Percentiles rank a stretch among this genome's conserved stretches.
Conservation (phyloP, 1,140 invertebrate species). For the Pseudomyrmex dendroicus region DNA sequence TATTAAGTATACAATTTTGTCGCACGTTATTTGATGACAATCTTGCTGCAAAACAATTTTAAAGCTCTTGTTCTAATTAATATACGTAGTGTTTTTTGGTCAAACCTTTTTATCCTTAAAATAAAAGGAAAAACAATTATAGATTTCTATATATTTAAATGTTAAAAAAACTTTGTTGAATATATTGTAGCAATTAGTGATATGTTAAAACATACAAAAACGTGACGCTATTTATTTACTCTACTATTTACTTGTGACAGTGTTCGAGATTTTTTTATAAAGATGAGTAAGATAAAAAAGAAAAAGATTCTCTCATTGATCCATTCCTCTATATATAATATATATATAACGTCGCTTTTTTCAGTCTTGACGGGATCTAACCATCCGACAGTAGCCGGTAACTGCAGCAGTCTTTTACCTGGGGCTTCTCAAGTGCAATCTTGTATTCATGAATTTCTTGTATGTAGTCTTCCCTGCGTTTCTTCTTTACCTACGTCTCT, state of each 20-base stretch:
- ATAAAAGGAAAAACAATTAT: neutral
- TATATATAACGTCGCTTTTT: constrained; percentile 51
- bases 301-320: constrained; percentile 28
- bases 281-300: constrained; percentile 4
- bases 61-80: constrained; percentile 29
- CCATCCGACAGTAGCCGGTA: constrained; percentile 66
- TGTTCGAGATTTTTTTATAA: neutral
- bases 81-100: neutral
- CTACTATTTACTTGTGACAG: neutral
- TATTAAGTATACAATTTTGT: constrained; percentile 53
- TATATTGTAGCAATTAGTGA: constrained; percentile 20
- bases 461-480: constrained; percentile 64
- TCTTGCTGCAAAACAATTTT: constrained; percentile 16
- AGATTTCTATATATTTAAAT: too few relatives aligned
- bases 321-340: constrained; percentile 6
- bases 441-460: constrained; percentile 80
- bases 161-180: too few relatives aligned
- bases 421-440: constrained; percentile 75
- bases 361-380: constrained; percentile 59
- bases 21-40: constrained; percentile 32
- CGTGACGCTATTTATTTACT: constrained; percentile 9
- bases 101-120: neutral
- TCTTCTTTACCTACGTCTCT: constrained; percentile 57
- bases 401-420: constrained; percentile 70
- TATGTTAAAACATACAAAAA: constrained; percentile 3